Evolutionary conservation across 2,888 invertebrate species (phyloP), one percentile per base, ranked within the genome.

Genomic region (Lampropteryx suffumata): DNA sequence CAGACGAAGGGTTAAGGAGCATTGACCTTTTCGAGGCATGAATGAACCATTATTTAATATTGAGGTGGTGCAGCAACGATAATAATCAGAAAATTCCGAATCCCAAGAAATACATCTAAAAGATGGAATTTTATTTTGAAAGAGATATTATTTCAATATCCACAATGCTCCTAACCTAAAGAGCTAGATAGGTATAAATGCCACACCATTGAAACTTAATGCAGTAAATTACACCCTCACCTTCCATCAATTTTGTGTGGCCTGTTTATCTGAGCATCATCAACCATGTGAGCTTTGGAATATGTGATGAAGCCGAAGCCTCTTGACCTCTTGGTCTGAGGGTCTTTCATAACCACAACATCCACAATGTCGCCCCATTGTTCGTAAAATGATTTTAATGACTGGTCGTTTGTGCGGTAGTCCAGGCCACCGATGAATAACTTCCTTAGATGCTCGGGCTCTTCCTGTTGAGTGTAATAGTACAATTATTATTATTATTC

Each of bases 291-390:
- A 5, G 97, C 95, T 60, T 95, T 92, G 0, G 97, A 96, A 79
- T 98, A 99, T 6, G 99, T 99, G 44, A 99, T 98, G 76, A 99
- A 99, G 3, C 99, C 99, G 84, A 99, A 99, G 0, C 99, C 99
- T 57, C 99, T 92, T 0, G 99, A 99, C 51, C 98, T 92, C 73
- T 98, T 97, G 0, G 98, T 98, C 69, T 95, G 95, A 0, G 98
- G 97, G 76, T 98, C 98, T 78, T 97, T 97, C 98, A 98, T 98
- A 0, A 98, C 98, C 8, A 98, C 98, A 5, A 98, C 98, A 81
- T 98, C 98, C 0, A 98, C 97, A 65, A 98, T 97, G 73, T 97
- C 97, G 13, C 99, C 99, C 96, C 97, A 99, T 93, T 98, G 95
- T 73, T 97, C 97, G 79, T 98, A 99, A 80, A 98, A 98, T 54